Percentiles rank a stretch among this genome's conserved stretches.
Evolutionary conservation across 1,140 invertebrate genomes (phyloP).

Genomic region (Trichonephila inaurata): DNA sequence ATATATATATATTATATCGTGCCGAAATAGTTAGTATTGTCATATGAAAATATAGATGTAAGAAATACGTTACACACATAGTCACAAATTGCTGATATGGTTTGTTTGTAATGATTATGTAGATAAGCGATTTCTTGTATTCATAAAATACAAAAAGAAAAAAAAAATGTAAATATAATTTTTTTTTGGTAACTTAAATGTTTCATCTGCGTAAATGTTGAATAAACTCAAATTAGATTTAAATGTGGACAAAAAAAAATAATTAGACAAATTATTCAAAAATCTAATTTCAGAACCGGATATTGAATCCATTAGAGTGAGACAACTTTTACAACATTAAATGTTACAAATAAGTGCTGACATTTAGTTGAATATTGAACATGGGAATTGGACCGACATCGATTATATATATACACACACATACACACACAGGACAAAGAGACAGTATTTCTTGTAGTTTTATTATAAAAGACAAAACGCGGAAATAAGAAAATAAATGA

Average conservation of each 20-base stretch:
- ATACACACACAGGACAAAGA: background rate
- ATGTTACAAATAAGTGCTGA: background rate
- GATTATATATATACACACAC: background rate
- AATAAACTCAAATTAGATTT: no score
- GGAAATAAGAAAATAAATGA: no score
- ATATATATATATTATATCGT: constrained; percentile 21
- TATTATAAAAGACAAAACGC: no score
- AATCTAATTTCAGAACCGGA: no score
- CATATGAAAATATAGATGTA: constrained; percentile 23
- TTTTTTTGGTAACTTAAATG: no score
- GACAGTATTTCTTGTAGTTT: background rate
- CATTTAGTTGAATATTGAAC: background rate
- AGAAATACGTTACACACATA: background rate
- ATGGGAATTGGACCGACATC: background rate
- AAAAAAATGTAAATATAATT: no score
- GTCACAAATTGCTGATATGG: background rate
- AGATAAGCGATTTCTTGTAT: background rate
- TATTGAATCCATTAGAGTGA: no score
- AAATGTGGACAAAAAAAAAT: no score
- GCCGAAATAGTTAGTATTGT: constrained; percentile 32
- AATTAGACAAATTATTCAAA: no score
- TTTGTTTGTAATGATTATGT: background rate
- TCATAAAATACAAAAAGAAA: background rate
- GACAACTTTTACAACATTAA: background rate
- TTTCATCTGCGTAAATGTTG: no score